phyloP scores from a whole-genome alignment of 2,113 vertebrate species.

The Australoheros scitulus region DNA sequence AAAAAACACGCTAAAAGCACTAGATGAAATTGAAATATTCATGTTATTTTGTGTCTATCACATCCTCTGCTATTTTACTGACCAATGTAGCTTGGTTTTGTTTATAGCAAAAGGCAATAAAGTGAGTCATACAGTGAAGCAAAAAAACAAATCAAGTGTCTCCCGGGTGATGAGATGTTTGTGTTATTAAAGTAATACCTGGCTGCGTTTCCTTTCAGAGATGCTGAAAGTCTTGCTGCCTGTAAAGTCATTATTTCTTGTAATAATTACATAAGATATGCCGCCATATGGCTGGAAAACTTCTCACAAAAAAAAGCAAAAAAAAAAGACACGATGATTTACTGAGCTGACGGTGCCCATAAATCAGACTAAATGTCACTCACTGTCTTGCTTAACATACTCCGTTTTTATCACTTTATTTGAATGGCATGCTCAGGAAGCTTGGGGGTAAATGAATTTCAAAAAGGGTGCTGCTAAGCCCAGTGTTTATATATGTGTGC shows the following conservation, averaged over 20 bases:
- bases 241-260: background rate
- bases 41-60: background rate
- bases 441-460: background rate
- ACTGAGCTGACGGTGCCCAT: background rate
- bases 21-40: slow-evolving; percentile 8
- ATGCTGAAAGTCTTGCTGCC: background rate
- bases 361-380: background rate
- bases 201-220: background rate
- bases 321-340: background rate
- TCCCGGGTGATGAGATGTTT: slow-evolving; percentile 39
- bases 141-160: slow-evolving; percentile 14
- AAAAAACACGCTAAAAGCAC: slow-evolving; percentile 16
- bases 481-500: background rate
- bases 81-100: slow-evolving; percentile 18
- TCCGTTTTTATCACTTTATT: background rate
- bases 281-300: background rate
- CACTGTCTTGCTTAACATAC: background rate
- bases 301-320: background rate
- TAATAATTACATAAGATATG: background rate
- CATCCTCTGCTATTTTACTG: slow-evolving; percentile 6
- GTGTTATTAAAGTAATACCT: slow-evolving; percentile 30
- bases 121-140: slow-evolving; percentile 18
- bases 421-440: background rate
- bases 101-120: slow-evolving; percentile 29
- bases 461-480: background rate